These are phyloP conservation scores for Belonocnema kinseyi DNA, from an alignment of 1,140 invertebrate species.

Conservation along the genomic window DNA sequence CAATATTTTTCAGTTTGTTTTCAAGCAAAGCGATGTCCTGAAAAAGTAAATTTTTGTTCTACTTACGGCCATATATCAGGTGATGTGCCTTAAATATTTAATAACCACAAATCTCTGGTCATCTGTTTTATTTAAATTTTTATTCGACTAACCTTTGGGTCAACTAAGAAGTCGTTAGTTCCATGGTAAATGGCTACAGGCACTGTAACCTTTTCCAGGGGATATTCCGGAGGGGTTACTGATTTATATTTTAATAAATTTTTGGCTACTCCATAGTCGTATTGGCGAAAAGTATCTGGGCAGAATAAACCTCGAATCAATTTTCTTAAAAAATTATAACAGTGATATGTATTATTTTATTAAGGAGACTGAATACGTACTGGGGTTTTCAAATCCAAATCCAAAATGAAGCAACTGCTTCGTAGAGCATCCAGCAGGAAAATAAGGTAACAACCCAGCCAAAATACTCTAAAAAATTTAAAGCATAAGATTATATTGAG, in stretches of 20 bases:
- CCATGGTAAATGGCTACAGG: slow-evolving; percentile 82
- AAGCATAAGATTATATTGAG: no score
- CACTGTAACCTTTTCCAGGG: slow-evolving; percentile 78
- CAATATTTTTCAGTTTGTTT: no score
- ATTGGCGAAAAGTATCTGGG: slow-evolving; percentile 74
- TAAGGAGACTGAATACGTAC: slow-evolving; percentile 14
- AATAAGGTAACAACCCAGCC: slow-evolving; percentile 30
- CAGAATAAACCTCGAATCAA: no score
- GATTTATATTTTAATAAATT: slow-evolving; percentile 77
- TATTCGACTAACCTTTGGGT: slow-evolving; percentile 62
- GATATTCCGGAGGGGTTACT: slow-evolving; percentile 79
- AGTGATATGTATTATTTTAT: background rate
- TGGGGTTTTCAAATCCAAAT: slow-evolving; percentile 28
- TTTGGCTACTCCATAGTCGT: slow-evolving; percentile 79
- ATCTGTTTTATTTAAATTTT: background rate
- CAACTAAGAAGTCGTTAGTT: slow-evolving; percentile 81
- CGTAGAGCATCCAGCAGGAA: slow-evolving; percentile 1
- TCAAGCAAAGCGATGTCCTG: no score
- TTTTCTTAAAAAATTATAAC: no score
- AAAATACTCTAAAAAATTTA: background rate
- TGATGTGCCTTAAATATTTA: no score
- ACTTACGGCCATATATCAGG: no score
- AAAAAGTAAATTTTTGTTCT: no score
- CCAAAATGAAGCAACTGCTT: slow-evolving; percentile 40
- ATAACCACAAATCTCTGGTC: no score